phyloP scores from a whole-genome alignment of 2,888 invertebrate species.

The Chymomyza amoena region DNA sequence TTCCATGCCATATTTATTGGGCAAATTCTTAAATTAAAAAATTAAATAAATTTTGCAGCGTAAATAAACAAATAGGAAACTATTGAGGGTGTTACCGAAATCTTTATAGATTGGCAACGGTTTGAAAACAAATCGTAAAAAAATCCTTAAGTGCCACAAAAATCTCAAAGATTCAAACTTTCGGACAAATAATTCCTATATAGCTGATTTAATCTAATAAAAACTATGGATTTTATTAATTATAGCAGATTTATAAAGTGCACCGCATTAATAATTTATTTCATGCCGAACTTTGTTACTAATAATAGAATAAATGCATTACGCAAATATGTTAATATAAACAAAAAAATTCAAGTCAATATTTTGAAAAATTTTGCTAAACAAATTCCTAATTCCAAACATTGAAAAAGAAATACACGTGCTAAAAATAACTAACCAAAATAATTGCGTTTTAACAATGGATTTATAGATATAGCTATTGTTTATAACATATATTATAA shows the following conservation, averaged over 20 bases:
- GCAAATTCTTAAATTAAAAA: too few relatives aligned
- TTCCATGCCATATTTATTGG: too few relatives aligned
- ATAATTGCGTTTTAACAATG: neutral
- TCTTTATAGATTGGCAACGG: too few relatives aligned
- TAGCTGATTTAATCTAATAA: too few relatives aligned
- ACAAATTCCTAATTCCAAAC: neutral
- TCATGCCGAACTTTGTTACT: too few relatives aligned
- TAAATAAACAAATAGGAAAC: too few relatives aligned
- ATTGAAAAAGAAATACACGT: neutral
- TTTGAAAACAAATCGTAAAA: too few relatives aligned
- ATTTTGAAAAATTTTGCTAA: neutral
- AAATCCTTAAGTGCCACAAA: too few relatives aligned
- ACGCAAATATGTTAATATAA: neutral
- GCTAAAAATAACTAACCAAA: neutral
- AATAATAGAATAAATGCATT: neutral
- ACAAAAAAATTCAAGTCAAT: slow-evolving; percentile 10
- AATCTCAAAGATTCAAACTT: too few relatives aligned
- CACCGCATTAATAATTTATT: neutral
- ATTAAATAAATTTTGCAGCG: too few relatives aligned
- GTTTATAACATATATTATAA: neutral
- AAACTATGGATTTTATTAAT: neutral
- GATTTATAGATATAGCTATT: neutral
- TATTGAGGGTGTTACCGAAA: too few relatives aligned
- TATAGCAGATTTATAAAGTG: neutral
- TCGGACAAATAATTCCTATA: too few relatives aligned